Evolutionary conservation across 2,113 vertebrate species (phyloP).

Genomic region (Xiphias gladius): DNA sequence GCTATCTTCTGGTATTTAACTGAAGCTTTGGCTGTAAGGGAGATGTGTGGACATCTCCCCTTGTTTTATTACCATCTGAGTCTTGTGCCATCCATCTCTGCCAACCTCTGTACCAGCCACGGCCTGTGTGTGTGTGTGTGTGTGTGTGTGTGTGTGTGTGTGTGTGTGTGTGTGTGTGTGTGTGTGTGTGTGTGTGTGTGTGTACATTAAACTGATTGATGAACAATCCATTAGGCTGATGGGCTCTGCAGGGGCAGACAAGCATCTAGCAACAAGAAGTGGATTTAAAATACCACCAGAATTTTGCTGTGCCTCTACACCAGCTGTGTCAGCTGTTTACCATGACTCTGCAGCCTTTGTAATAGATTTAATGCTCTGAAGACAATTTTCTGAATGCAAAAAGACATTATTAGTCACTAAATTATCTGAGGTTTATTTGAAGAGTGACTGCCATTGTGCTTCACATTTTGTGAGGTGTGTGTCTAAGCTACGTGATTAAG

Average conservation of each 20-base stretch:
- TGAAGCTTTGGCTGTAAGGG: not conserved
- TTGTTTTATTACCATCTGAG: conserved; percentile 49
- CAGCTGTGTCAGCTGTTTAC: conserved; percentile 28
- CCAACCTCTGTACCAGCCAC: conserved; percentile 50
- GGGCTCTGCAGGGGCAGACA: conserved; percentile 54
- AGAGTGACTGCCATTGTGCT: not conserved
- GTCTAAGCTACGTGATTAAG: not conserved
- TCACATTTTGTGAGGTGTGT: not conserved
- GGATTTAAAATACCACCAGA: conserved; percentile 50
- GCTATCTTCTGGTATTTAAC: not conserved
- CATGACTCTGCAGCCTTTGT: conserved; percentile 28
- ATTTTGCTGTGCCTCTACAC: conserved; percentile 28
- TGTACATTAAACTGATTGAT: conserved; percentile 73
- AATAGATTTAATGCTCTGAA: not conserved
- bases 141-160: conserved; percentile 25
- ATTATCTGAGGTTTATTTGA: not conserved
- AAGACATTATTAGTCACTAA: not conserved
- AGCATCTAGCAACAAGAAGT: conserved; percentile 49
- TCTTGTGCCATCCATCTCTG: conserved; percentile 66
- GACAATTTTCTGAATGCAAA: conserved; percentile 1
- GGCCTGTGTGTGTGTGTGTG: conserved; percentile 32
- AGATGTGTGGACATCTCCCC: conserved; percentile 18
- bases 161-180: conserved; percentile 20
- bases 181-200: conserved; percentile 24
- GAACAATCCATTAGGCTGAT: conserved; percentile 79